phyloP scores from a whole-genome alignment of 1,140 invertebrate genomes.

The Meloidogyne hapla region DNA sequence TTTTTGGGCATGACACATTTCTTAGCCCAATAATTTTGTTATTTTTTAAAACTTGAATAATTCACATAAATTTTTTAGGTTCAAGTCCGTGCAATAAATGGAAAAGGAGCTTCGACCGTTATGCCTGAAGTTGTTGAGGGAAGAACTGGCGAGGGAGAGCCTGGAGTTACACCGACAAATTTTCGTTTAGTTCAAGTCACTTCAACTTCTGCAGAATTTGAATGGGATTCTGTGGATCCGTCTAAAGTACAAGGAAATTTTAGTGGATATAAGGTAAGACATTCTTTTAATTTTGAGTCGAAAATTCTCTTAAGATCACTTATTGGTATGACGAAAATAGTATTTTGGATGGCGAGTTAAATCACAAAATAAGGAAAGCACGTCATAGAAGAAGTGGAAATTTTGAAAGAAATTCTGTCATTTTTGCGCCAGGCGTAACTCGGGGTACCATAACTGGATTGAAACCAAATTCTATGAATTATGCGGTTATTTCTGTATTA shows the following conservation, averaged over 20 bases:
- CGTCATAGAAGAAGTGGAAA: constrained; percentile 19
- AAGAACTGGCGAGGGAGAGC: constrained; percentile 59
- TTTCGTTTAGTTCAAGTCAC: constrained; percentile 50
- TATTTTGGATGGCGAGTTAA: neutral
- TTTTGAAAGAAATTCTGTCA: constrained; percentile 28
- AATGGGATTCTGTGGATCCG: constrained; percentile 60
- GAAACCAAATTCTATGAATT: constrained; percentile 84
- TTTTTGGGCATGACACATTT: neutral
- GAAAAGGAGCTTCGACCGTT: constrained; percentile 80
- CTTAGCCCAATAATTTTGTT: too few relatives aligned
- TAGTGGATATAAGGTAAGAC: constrained; percentile 79
- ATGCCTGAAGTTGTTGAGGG: constrained; percentile 82
- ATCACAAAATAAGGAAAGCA: neutral
- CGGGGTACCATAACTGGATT: constrained; percentile 79
- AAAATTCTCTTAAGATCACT: constrained; percentile 38
- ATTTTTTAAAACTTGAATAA: too few relatives aligned
- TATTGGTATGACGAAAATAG: constrained; percentile 59
- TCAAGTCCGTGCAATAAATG: constrained; percentile 76
- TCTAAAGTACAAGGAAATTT: constrained; percentile 75
- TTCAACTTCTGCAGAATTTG: constrained; percentile 56
- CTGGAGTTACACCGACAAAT: constrained; percentile 48
- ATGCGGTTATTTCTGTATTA: constrained; percentile 77
- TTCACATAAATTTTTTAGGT: constrained; percentile 1
- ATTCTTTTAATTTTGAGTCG: neutral
- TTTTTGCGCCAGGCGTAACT: constrained; percentile 68